Evolutionary conservation across 2,888 invertebrate genomes (phyloP).

Genomic region (Ornithoptera alexandrae): DNA sequence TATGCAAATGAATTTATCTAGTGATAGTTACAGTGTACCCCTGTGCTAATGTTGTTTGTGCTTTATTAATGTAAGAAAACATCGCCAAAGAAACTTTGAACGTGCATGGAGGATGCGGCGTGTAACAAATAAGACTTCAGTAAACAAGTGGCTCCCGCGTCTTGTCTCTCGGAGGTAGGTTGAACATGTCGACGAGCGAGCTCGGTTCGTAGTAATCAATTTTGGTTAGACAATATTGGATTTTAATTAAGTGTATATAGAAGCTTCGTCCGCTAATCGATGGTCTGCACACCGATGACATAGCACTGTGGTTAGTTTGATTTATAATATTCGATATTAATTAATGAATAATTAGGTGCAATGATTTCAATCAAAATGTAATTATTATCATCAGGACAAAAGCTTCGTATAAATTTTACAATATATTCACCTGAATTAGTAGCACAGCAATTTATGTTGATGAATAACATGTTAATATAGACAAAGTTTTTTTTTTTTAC

Average conservation of each 20-base stretch:
- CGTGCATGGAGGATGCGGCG: constrained; percentile 6
- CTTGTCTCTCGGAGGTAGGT: constrained; percentile 45
- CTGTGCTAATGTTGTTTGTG: no score
- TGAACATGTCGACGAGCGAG: constrained; percentile 42
- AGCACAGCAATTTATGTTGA: not conserved
- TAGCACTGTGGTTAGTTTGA: constrained; percentile 47
- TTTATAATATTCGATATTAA: constrained; percentile 42
- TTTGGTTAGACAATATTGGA: constrained; percentile 79
- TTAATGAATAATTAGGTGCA: constrained; percentile 28
- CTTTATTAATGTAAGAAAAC: not conserved
- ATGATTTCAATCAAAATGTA: constrained; percentile 17
- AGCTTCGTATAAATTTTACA: not conserved
- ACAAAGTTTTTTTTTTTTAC: not conserved
- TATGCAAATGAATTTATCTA: no score
- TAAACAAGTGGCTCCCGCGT: constrained; percentile 40
- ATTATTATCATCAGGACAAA: not conserved
- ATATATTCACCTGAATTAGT: not conserved
- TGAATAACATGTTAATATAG: not conserved
- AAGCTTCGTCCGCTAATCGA: constrained; percentile 54
- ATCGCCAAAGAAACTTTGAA: not conserved
- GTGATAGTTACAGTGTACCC: no score
- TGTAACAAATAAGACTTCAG: constrained; percentile 39
- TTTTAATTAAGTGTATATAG: constrained; percentile 76
- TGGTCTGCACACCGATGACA: constrained; percentile 53
- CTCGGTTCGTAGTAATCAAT: constrained; percentile 70